Evolutionary conservation across 1,140 invertebrate species (phyloP).

Genomic region (Formica exsecta): DNA sequence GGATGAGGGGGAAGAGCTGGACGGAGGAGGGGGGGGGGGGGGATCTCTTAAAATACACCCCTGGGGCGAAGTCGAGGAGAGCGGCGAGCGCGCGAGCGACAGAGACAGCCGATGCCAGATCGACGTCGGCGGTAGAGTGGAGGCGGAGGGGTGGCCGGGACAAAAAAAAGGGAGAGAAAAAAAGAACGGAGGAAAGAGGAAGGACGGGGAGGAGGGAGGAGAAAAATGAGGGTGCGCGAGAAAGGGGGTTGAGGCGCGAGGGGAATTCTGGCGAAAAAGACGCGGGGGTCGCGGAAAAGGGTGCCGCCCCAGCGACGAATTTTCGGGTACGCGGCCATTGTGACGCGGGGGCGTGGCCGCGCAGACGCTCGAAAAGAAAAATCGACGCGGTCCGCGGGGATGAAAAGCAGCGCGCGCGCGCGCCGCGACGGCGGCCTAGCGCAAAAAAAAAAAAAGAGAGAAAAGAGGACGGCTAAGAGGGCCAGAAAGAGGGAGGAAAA

Average conservation of each 20-base stretch:
- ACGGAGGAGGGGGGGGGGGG: slow-evolving; percentile 63
- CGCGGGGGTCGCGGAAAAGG: slow-evolving; percentile 70
- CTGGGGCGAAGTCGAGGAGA: slow-evolving; percentile 70
- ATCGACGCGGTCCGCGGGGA: slow-evolving; percentile 71
- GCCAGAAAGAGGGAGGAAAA: slow-evolving; percentile 74
- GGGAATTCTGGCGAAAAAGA: slow-evolving; percentile 67
- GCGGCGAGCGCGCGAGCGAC: slow-evolving; percentile 42
- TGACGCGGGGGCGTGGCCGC: slow-evolving; percentile 83
- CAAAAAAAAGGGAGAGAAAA: slow-evolving; percentile 60
- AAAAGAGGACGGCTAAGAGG: slow-evolving; percentile 67
- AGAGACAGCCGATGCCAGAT: slow-evolving; percentile 43
- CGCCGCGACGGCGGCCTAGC: slow-evolving; percentile 58
- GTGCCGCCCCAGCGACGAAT: slow-evolving; percentile 80
- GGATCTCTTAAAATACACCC: slow-evolving; percentile 82
- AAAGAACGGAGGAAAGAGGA: neutral
- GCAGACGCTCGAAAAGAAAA: slow-evolving; percentile 84
- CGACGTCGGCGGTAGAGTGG: slow-evolving; percentile 60
- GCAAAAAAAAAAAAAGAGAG: slow-evolving; percentile 70
- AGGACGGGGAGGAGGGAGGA: neutral
- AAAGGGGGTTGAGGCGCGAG: slow-evolving; percentile 30
- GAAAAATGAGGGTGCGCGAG: slow-evolving; percentile 36
- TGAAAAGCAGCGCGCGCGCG: slow-evolving; percentile 73
- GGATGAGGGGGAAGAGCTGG: slow-evolving; percentile 49
- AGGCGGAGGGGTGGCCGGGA: slow-evolving; percentile 29
- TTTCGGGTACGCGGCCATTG: slow-evolving; percentile 82